Conservation (phyloP, 30 jellyfish, hydroid and myxozoan species). For the Aurelia coerulea region DNA sequence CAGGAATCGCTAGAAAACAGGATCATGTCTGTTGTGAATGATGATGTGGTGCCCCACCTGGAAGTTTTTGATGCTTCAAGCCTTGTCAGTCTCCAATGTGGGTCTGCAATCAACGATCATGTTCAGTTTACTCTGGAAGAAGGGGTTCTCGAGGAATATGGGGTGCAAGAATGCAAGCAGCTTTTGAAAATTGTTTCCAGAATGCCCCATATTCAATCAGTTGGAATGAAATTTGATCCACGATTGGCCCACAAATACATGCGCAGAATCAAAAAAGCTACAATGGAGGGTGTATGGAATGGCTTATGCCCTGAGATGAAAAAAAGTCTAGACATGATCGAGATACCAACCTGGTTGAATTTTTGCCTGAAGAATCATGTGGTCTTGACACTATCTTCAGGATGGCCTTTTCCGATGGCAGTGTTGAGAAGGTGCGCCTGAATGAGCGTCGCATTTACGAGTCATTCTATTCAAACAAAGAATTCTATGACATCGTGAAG, state of each 20-base stretch:
- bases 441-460: constrained; percentile 23
- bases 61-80: constrained; percentile 44
- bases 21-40: constrained; percentile 40
- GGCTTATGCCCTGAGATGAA: constrained; percentile 14
- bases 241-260: constrained; percentile 38
- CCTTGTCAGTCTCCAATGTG: constrained; percentile 45
- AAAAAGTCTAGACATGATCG: background rate
- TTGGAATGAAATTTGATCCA: constrained; percentile 36
- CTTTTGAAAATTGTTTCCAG: constrained; percentile 11
- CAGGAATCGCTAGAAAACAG: constrained; percentile 7
- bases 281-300: constrained; percentile 25
- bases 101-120: constrained; percentile 5
- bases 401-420: constrained; percentile 7
- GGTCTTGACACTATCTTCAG: background rate
- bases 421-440: background rate
- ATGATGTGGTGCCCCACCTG: background rate
- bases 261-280: constrained; percentile 24
- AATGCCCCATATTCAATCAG: constrained; percentile 30
- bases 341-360: constrained; percentile 8
- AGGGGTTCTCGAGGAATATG: constrained; percentile 6
- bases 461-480: constrained; percentile 26
- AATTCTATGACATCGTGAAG: background rate
- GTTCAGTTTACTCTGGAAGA: constrained; percentile 16
- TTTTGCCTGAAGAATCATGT: background rate
- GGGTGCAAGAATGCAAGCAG: constrained; percentile 24